These are phyloP conservation scores for Astatoreochromis straeleni DNA, from an alignment of 2,113 vertebrate species.

Conservation along the genomic window DNA sequence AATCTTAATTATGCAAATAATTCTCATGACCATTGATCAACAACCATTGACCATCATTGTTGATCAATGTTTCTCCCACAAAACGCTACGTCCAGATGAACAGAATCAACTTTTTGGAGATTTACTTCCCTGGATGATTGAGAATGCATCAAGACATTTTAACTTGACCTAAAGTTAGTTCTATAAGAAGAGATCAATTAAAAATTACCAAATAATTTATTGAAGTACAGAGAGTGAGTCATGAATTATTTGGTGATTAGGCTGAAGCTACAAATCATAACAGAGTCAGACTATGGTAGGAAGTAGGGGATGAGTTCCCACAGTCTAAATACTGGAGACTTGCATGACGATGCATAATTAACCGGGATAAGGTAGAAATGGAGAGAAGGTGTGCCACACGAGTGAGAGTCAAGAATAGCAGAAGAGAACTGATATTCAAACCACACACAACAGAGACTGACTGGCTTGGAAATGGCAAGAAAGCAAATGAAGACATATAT, in stretches of 20 bases:
- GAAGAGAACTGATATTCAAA: not conserved
- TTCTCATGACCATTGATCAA: not conserved
- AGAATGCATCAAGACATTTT: not conserved
- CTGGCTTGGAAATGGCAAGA: not conserved
- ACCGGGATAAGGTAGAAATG: not conserved
- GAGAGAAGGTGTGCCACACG: not conserved
- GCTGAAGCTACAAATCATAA: not conserved
- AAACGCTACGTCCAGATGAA: not conserved
- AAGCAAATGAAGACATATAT: not conserved
- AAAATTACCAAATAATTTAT: not conserved
- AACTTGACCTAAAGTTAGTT: not conserved
- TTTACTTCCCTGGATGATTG: not conserved
- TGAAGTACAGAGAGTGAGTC: not conserved
- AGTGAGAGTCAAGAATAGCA: not conserved
- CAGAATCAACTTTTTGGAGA: not conserved
- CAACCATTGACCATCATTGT: not conserved
- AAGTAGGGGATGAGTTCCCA: not conserved
- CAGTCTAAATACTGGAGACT: not conserved
- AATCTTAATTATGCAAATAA: not conserved
- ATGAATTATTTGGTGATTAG: not conserved
- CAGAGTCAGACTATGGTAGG: not conserved
- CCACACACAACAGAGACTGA: not conserved
- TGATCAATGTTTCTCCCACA: not conserved
- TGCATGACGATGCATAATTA: not conserved
- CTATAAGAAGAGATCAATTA: not conserved